Evolutionary conservation across 2,888 invertebrate species (phyloP), one percentile per base, ranked within the genome.

Genomic region (Eupsilia transversa): DNA sequence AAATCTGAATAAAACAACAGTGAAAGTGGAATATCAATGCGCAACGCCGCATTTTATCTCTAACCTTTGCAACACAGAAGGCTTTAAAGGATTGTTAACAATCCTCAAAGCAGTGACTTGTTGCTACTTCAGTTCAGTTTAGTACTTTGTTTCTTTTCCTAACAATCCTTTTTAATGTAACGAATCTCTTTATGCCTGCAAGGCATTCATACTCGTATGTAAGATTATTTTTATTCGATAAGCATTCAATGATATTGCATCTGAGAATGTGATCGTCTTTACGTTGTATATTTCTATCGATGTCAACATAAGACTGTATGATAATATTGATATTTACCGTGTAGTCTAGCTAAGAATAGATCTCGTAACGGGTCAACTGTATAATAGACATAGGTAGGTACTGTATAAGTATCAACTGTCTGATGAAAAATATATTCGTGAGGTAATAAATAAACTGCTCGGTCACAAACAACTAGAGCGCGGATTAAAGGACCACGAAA

Each of bases 1-100:
- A 70, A 80, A 75, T 83, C 74, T 82, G 71, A 83, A 75, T 82
- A 75, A 71, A 80, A 70, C 60, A 83, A 79, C 83, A 79, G 35
- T 66, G 65, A 79, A 82, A 79, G 77, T 61, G 82, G 77, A 79
- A 81, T 77, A 76, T 79, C 79, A 76, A 79, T 81, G 76, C 46
- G 68, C 49, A 30, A 46, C 68, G 81, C 76, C 63, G 59, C 81
- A 70, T 59, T 79, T 79, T 79, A 81, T 79, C 49, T 61, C 49
- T 38, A 82, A 64, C 64, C 82, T 70, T 54, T 49, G 61, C 49
- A 76, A 43, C 27, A 14, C 27, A 49, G 41, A 63, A 74, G 64
- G 63, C 70, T 75, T 75, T 41, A 54, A n/a, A 35, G 59, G 61
- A 72, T 59, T 72, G 66, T 72, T 67, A 60, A 41, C 63, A 54